Conservation (phyloP, 92 coral and sea anemone genomes). For the Phenganax subtilis region DNA sequence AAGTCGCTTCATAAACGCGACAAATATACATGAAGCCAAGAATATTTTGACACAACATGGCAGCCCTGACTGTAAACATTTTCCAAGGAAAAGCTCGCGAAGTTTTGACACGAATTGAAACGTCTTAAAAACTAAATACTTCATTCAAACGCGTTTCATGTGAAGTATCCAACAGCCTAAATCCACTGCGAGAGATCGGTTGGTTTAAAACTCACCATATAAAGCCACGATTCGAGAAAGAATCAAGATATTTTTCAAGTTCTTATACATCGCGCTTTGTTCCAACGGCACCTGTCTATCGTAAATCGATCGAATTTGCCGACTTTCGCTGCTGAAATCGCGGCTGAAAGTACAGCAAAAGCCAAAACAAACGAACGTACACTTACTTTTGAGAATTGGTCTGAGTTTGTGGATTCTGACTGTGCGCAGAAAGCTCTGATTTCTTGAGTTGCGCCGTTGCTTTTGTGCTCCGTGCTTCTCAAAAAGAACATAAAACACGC, state of each 20-base stretch:
- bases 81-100: too few species aligned
- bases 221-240: too few species aligned
- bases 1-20: too few species aligned
- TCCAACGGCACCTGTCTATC: slow-evolving; percentile 29
- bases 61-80: too few species aligned
- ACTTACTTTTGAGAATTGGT: slow-evolving; percentile 19
- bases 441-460: slow-evolving; percentile 99
- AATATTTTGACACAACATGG: too few species aligned
- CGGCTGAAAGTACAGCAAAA: background rate
- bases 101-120: too few species aligned
- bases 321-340: background rate
- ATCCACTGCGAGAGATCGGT: too few species aligned
- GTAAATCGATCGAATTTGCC: background rate
- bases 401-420: slow-evolving; percentile 68
- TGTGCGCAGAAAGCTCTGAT: slow-evolving; percentile 99
- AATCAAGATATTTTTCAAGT: background rate
- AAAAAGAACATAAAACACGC: slow-evolving; percentile 35
- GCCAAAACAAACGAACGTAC: background rate
- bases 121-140: too few species aligned
- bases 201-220: too few species aligned
- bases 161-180: too few species aligned
- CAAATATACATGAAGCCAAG: too few species aligned
- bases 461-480: slow-evolving; percentile 95
- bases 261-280: slow-evolving; percentile 18
- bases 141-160: too few species aligned